Conservation (phyloP, 2,113 vertebrate species). For the Paedocypris sp. region DNA sequence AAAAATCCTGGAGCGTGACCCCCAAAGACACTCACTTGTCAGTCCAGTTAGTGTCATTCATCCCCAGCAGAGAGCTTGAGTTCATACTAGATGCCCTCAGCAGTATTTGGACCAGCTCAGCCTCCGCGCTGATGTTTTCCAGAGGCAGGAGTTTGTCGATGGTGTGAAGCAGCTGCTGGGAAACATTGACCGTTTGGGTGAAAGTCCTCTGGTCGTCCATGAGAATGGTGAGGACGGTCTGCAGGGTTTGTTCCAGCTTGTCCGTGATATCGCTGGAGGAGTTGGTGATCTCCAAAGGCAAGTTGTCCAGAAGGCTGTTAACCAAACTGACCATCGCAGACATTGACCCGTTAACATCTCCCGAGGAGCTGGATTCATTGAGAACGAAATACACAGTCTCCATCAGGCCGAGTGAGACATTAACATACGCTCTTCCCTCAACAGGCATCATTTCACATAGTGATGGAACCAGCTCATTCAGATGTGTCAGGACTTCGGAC, state of each 20-base stretch:
- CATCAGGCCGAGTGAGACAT: conserved; percentile 24
- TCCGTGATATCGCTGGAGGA: background rate
- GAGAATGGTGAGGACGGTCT: conserved; percentile 14
- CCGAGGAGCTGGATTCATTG: conserved; percentile 20
- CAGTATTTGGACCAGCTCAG: conserved; percentile 4
- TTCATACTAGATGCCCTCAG: conserved; percentile 24
- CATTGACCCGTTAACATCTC: background rate
- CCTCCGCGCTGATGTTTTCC: conserved; percentile 17
- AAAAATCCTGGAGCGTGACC: background rate
- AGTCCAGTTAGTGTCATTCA: conserved; percentile 37
- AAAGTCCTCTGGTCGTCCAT: background rate
- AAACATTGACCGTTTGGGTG: conserved; percentile 5
- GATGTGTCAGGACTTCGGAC: background rate
- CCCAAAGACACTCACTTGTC: conserved; percentile 34
- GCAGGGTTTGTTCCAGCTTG: conserved; percentile 23
- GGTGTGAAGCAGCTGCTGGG: conserved; percentile 24
- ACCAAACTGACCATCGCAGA: conserved; percentile 16
- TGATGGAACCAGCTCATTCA: conserved; percentile 2
- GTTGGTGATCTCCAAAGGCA: conserved; percentile 1
- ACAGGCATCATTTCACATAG: conserved; percentile 18
- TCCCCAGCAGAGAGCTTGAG: conserved; percentile 9
- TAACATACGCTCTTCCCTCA: conserved; percentile 22
- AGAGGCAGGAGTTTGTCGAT: conserved; percentile 17
- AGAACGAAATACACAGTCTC: conserved; percentile 20
- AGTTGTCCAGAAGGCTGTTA: conserved; percentile 12